These are phyloP conservation scores for Arctia plantaginis DNA, from an alignment of 2,888 invertebrate species.

Conservation along the genomic window DNA sequence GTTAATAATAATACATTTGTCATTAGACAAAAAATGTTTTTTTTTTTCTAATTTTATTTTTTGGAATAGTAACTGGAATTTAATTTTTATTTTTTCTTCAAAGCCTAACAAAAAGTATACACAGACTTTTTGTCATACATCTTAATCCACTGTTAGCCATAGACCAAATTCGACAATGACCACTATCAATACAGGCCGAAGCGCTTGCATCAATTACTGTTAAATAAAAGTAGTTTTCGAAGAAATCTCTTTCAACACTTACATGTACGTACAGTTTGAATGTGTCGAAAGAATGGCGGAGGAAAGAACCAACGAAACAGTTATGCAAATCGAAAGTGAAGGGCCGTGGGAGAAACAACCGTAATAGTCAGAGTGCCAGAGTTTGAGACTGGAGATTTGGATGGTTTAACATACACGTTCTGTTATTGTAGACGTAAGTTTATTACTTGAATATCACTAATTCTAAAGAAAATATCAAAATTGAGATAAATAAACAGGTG, in stretches of 20 bases:
- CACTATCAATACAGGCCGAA: neutral
- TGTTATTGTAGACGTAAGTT: neutral
- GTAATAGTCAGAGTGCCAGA: slow-evolving; percentile 9
- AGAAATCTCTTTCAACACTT: slow-evolving; percentile 32
- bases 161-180: neutral
- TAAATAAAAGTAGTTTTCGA: slow-evolving; percentile 24
- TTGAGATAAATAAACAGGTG: too few relatives aligned
- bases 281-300: slow-evolving; percentile 41
- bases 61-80: neutral
- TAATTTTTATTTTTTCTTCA: neutral
- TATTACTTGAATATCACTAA: neutral
- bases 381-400: slow-evolving; percentile 6
- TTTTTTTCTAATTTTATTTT: too few relatives aligned
- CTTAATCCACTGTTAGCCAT: too few relatives aligned
- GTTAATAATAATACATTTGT: too few relatives aligned
- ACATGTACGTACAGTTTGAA: slow-evolving; percentile 11
- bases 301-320: slow-evolving; percentile 34
- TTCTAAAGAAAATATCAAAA: too few relatives aligned
- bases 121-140: too few relatives aligned
- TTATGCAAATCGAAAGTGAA: slow-evolving; percentile 44
- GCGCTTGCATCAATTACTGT: neutral
- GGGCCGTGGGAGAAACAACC: slow-evolving; percentile 34
- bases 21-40: too few relatives aligned
- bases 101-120: too few relatives aligned
- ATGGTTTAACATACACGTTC: slow-evolving; percentile 6